These are phyloP conservation scores for Mythimna albipuncta DNA, from an alignment of 2,888 invertebrate genomes.

Conservation along the genomic window DNA sequence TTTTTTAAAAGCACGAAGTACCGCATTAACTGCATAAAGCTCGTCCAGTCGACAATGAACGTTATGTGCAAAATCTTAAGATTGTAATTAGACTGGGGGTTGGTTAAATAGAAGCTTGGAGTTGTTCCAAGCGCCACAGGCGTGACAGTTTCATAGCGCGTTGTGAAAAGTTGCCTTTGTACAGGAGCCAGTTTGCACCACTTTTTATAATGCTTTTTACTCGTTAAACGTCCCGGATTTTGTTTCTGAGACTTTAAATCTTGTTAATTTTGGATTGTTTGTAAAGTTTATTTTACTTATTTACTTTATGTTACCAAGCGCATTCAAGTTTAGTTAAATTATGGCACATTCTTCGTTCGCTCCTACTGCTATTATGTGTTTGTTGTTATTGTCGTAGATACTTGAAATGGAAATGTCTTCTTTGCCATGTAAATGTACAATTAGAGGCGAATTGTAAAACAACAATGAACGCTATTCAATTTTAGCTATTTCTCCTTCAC, in stretches of 20 bases:
- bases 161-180: conserved; percentile 76
- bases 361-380: conserved; percentile 17
- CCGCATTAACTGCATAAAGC: conserved; percentile 46
- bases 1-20: conserved; percentile 46
- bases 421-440: not conserved
- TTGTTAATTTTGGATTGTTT: conserved; percentile 65
- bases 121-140: conserved; percentile 68
- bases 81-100: conserved; percentile 44
- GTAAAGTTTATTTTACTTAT: conserved; percentile 34
- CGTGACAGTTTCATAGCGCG: conserved; percentile 75
- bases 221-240: conserved; percentile 62
- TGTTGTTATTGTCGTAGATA: not conserved
- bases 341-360: conserved; percentile 18
- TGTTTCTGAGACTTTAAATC: conserved; percentile 63
- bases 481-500: conserved; percentile 5
- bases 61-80: conserved; percentile 42
- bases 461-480: conserved; percentile 11
- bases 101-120: conserved; percentile 58
- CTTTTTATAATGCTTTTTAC: conserved; percentile 64
- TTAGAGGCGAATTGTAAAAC: conserved; percentile 19
- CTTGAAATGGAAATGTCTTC: not conserved
- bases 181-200: conserved; percentile 64
- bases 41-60: conserved; percentile 34
- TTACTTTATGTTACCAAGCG: conserved; percentile 1
- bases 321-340: conserved; percentile 38